Evolutionary conservation across 1,140 invertebrate genomes (phyloP), one percentile per base, ranked within the genome.

Genomic region (Armadillidium nasatum): DNA sequence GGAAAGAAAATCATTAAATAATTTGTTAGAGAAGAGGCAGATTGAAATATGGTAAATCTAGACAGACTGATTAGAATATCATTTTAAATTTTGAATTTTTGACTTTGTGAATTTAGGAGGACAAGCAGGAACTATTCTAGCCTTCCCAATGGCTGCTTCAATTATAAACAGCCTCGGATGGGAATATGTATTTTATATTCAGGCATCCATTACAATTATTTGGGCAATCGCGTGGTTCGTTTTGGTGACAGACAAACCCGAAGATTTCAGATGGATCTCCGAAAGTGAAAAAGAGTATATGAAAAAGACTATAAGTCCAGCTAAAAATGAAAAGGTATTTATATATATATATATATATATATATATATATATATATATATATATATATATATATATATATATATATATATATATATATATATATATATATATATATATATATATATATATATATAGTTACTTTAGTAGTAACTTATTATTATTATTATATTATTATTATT

Each of bases 91-190:
- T 33, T 1, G 33, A 33, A 33, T 33, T 33, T 33, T 33, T 6
- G 6, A 33, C 33, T 44, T 71, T 13, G 0, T 15, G 7, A 44
- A 22, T 7, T 13, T 82, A 90, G 89, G 90, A 80, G 84, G 88
- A 15, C 90, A 91, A 83, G 89, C 93, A 81, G 92, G 92, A 11
- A 92, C 91, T 69, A 88, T 93, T 3, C 87, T 93, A 78, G 92
- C 91, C 13, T 86, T 92, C 81, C 91, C 91, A 0, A 82, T 93
- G 78, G 90, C 90, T 9, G 91, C 91, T 0, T 91, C 90, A 88
- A 84, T 83, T 13, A 79, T 75, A 22, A 46, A 79, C 43, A 86
- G 89, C 19, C 88, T 89, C 44, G 92, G 92, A 9, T 93, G 92
- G 92, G 91, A 91, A 0, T 86, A 90, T 2, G 91, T 90, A 50